Base-by-base conservation (phyloP, 2,888 invertebrate species). In the Cryptocephalus primarius region DNA sequence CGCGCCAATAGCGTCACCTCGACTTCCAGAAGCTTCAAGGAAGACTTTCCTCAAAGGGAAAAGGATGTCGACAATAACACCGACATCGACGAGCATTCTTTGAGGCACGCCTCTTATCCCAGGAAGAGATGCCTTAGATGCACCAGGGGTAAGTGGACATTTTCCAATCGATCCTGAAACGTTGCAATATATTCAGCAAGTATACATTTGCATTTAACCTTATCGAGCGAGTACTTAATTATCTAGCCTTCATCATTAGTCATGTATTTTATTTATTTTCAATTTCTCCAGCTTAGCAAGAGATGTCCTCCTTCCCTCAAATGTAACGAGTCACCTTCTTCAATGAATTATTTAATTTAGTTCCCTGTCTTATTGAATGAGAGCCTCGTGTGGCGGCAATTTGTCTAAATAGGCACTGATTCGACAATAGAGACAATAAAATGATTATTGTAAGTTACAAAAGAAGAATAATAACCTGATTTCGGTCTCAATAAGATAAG, bases 21-120 rank as follows among this genome's bases (percentile, higher is more conserved):
- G 4, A 58, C 64, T 2, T 57, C 60, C 8, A 59, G 56, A 40
- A 67, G 63, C 50, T 69, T 66, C 52, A 63, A 65, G 47, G 67
- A 69, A 33, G 67, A 68, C 47, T 60, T 63, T 45, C 61, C 65
- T 1, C 61, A 62, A 52, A 59, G 64, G 45, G 61, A 63, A 4
- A 53, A 55, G 1, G 65, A 65, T 4, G n/a, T 12, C 39, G 53
- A 51, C 33, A 53, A 55, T 2, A 53, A 55, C 3, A 48, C 59
- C 1, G 55, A 55, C 11, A 56, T 67, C 12, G 68, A 70, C 44
- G 68, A 69, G 42, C 69, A 69, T 51, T 65, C 67, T 8, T 51
- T 69, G 46, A 57, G 68, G 44, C 70, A 70, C 53, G 67, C 63
- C 41, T 67, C 68, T 8, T 70, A 64, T 53, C 68, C 70, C 8